phyloP scores from a whole-genome alignment of 2,888 invertebrate genomes.

The Lydus trimaculatus region DNA sequence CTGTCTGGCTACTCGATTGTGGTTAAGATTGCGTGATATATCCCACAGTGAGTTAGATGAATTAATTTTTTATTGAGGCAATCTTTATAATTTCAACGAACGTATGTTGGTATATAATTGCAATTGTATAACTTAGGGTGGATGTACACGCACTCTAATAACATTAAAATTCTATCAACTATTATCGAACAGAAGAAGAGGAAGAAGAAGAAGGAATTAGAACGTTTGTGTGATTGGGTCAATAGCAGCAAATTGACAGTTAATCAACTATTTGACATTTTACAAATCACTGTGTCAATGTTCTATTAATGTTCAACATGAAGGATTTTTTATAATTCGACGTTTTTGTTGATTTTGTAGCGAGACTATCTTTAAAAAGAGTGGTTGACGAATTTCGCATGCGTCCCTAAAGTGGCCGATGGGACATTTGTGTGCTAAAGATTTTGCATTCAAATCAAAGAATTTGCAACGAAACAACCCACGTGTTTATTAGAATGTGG shows the following conservation, averaged over 20 bases:
- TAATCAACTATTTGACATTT: background rate
- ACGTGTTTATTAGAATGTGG: too few species aligned
- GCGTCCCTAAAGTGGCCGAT: too few species aligned
- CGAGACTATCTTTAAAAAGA: too few species aligned
- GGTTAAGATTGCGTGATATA: constrained; percentile 1
- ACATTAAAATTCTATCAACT: background rate
- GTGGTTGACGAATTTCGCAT: too few species aligned
- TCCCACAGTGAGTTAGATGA: background rate
- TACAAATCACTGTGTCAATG: background rate
- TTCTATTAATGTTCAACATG: background rate
- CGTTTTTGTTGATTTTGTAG: too few species aligned
- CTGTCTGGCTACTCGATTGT: background rate
- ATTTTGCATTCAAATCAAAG: too few species aligned
- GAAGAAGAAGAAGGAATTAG: background rate
- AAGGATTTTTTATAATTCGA: background rate
- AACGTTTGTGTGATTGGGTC: background rate
- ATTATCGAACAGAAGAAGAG: background rate
- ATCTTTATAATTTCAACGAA: background rate
- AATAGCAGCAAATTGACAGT: background rate
- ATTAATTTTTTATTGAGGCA: background rate
- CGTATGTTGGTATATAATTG: background rate
- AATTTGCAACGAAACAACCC: too few species aligned
- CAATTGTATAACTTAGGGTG: background rate
- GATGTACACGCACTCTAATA: background rate
- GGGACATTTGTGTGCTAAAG: too few species aligned